Conservation (phyloP, 2,888 invertebrate species). For the Aproaerema taeniolella region DNA sequence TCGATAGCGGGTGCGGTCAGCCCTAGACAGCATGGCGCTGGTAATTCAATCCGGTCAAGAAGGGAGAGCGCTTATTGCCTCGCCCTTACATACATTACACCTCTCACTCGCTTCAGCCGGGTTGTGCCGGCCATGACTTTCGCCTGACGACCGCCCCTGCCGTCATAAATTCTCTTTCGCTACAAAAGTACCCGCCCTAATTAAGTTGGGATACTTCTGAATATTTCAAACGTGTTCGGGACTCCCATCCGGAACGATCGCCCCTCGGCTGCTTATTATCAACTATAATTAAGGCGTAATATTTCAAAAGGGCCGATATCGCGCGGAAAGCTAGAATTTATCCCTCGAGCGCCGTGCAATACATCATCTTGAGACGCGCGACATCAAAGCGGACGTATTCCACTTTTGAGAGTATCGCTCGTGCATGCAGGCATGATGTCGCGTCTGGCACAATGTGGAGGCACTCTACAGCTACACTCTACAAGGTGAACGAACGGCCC, state of each 20-base stretch:
- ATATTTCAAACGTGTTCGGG: slow-evolving; percentile 43
- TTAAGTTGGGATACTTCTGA: slow-evolving; percentile 56
- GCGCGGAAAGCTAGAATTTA: slow-evolving; percentile 15
- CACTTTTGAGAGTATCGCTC: slow-evolving; percentile 9
- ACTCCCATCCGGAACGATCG: slow-evolving; percentile 26
- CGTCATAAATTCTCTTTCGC: slow-evolving; percentile 47
- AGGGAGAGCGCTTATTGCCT: slow-evolving; percentile 47
- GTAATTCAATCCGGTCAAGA: slow-evolving; percentile 56
- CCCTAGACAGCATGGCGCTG: slow-evolving; percentile 59
- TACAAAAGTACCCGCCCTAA: slow-evolving; percentile 51
- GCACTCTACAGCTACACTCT: not conserved
- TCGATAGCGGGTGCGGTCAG: slow-evolving; percentile 44
- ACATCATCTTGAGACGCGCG: slow-evolving; percentile 11
- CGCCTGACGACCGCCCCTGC: slow-evolving; percentile 37
- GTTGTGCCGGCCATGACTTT: slow-evolving; percentile 47
- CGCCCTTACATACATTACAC: slow-evolving; percentile 52
- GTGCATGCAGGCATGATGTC: slow-evolving; percentile 5
- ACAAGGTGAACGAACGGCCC: slow-evolving; percentile 23
- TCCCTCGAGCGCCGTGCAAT: slow-evolving; percentile 9
- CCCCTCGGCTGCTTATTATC: slow-evolving; percentile 35
- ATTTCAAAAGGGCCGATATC: slow-evolving; percentile 33
- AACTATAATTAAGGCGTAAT: slow-evolving; percentile 37
- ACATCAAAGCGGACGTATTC: slow-evolving; percentile 20
- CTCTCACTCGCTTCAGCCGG: slow-evolving; percentile 38
- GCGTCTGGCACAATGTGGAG: slow-evolving; percentile 8